A percentile compares a stretch with the other conserved stretches of the same genome.
Evolutionary conservation across 2,888 invertebrate genomes (phyloP).

Genomic region (Chirona hameri): DNA sequence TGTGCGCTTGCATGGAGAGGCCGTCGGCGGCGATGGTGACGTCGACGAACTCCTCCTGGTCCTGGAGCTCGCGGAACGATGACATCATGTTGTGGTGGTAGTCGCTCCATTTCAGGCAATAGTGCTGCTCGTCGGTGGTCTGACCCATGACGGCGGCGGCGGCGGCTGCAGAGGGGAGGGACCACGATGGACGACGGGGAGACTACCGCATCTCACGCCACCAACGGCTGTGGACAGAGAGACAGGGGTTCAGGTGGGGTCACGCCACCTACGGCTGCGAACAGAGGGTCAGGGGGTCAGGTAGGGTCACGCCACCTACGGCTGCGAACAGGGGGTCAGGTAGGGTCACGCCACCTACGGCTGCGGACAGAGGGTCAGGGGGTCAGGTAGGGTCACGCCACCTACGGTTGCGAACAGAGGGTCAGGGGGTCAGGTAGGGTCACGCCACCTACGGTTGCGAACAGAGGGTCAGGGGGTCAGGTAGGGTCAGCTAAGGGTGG

Average conservation of each 20-base stretch:
- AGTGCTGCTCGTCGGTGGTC: constrained; percentile 1
- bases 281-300: no score
- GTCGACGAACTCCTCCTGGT: constrained; percentile 44
- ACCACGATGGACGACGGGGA: background rate
- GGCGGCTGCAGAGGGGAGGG: background rate
- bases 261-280: no score
- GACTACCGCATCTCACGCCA: background rate
- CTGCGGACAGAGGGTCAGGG: no score
- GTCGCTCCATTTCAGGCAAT: constrained; percentile 33
- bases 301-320: no score
- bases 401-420: no score
- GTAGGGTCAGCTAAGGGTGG: no score
- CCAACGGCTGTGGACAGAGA: background rate
- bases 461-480: no score
- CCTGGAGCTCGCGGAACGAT: constrained; percentile 37
- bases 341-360: no score
- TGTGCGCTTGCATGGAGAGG: constrained; percentile 46
- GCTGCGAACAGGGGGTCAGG: no score
- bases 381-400: no score
- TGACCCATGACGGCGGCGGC: background rate
- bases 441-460: no score
- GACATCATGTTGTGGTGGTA: constrained; percentile 32
- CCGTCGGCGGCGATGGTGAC: constrained; percentile 47
- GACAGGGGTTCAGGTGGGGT: background rate
- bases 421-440: no score